Percentiles rank a stretch among this genome's conserved stretches.
Evolutionary conservation across 2,113 vertebrate species (phyloP).

Genomic region (Albula glossodonta): DNA sequence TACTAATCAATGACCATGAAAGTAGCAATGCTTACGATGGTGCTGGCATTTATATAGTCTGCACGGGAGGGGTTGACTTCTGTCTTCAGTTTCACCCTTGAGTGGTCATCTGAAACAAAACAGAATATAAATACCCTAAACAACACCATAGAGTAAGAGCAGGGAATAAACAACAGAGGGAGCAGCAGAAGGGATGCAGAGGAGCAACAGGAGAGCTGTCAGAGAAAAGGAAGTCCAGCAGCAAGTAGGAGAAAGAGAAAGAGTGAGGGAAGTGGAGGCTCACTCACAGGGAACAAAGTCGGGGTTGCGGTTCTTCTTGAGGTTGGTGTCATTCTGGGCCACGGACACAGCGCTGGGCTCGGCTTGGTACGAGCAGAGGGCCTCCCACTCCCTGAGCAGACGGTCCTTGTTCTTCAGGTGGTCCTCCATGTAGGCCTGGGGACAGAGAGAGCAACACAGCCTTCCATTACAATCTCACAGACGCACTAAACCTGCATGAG

Average conservation of each 20-base stretch:
- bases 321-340: conserved; percentile 76
- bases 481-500: not conserved
- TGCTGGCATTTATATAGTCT: conserved; percentile 96
- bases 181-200: not conserved
- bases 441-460: conserved; percentile 6
- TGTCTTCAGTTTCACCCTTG: conserved; percentile 89
- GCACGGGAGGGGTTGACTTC: conserved; percentile 84
- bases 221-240: not conserved
- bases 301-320: conserved; percentile 87
- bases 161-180: not conserved
- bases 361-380: conserved; percentile 90
- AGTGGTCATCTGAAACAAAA: conserved; percentile 82
- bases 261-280: too few species aligned
- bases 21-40: conserved; percentile 77
- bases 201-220: not conserved
- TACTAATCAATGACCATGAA: not conserved
- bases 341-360: conserved; percentile 82
- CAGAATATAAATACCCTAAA: not conserved
- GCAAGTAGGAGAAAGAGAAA: too few species aligned
- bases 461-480: not conserved
- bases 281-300: conserved; percentile 91
- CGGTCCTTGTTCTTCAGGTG: conserved; percentile 92
- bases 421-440: conserved; percentile 96
- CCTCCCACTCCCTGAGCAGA: conserved; percentile 94
- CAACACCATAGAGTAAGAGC: not conserved